Conservation (phyloP, 2,113 vertebrate species). For the Brienomyrus brachyistius region DNA sequence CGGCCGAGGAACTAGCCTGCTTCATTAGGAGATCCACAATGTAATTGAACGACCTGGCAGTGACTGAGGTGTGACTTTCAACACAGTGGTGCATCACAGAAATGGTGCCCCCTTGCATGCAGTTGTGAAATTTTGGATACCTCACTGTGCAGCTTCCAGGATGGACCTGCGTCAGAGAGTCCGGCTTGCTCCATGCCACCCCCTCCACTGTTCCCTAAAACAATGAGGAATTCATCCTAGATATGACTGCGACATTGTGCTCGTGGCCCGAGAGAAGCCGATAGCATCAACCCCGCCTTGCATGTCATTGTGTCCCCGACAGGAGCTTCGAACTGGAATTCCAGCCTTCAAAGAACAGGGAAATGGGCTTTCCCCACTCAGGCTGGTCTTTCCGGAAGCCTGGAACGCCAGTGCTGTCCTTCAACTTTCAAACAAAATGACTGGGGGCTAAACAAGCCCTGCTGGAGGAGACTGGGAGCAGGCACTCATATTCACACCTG, state of each 20-base stretch:
- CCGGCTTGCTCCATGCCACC: slow-evolving; percentile 59
- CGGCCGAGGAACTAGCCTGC: not conserved
- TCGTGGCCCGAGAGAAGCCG: slow-evolving; percentile 58
- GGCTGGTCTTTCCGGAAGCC: not conserved
- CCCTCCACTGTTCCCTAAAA: slow-evolving; percentile 56
- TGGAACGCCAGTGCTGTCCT: not conserved
- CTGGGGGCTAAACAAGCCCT: not conserved
- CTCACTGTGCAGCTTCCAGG: slow-evolving; percentile 49
- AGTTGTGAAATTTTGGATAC: not conserved
- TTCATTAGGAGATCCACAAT: not conserved
- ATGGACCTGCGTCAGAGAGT: not conserved
- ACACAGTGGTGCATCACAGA: not conserved
- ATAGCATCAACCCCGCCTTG: slow-evolving; percentile 67
- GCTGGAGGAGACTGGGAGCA: not conserved
- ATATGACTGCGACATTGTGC: slow-evolving; percentile 65
- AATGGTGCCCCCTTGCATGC: not conserved
- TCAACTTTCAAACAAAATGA: not conserved
- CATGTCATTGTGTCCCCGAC: slow-evolving; percentile 65
- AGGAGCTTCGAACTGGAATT: slow-evolving; percentile 68
- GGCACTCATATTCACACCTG: not conserved
- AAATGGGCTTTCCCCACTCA: slow-evolving; percentile 64
- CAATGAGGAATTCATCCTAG: slow-evolving; percentile 72
- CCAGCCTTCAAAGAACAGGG: slow-evolving; percentile 57
- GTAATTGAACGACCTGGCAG: not conserved
- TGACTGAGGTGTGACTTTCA: not conserved